Evolutionary conservation across 1,140 invertebrate species (phyloP).

Genomic region (Lepidurus packardi): DNA sequence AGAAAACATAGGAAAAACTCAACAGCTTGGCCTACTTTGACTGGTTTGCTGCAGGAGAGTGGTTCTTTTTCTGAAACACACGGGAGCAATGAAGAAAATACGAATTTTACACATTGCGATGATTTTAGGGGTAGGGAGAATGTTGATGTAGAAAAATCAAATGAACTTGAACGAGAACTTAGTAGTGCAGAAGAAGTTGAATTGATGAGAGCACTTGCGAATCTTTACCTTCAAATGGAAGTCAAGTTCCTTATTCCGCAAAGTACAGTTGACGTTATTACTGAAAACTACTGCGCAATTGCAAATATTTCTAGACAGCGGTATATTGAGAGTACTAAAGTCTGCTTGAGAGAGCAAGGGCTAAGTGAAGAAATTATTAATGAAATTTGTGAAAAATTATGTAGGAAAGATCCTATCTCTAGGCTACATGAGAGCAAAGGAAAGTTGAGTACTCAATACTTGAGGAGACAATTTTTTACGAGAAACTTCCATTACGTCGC

Average conservation of each 20-base stretch:
- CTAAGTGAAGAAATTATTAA: not conserved
- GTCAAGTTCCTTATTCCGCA: not conserved
- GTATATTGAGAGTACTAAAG: not conserved
- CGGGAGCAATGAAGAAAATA: not conserved
- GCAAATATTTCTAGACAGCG: not conserved
- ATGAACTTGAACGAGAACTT: not conserved
- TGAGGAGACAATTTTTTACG: not conserved
- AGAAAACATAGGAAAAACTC: not conserved
- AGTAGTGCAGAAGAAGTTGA: not conserved
- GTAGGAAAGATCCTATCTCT: not conserved
- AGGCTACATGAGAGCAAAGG: not conserved
- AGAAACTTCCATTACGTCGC: slow-evolving; percentile 6
- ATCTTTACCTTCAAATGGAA: not conserved
- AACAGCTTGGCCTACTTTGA: not conserved
- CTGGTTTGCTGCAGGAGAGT: not conserved
- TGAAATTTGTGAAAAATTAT: not conserved
- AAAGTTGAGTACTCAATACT: not conserved
- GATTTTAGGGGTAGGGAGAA: not conserved
- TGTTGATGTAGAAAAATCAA: not conserved
- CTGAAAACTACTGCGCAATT: not conserved
- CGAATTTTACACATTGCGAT: not conserved
- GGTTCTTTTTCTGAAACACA: not conserved
- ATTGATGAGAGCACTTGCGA: not conserved
- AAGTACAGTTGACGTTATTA: not conserved
- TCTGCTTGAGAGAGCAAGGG: not conserved